Conservation (phyloP, 2,797 vertebrate species). For the Rhynchonycteris naso region DNA sequence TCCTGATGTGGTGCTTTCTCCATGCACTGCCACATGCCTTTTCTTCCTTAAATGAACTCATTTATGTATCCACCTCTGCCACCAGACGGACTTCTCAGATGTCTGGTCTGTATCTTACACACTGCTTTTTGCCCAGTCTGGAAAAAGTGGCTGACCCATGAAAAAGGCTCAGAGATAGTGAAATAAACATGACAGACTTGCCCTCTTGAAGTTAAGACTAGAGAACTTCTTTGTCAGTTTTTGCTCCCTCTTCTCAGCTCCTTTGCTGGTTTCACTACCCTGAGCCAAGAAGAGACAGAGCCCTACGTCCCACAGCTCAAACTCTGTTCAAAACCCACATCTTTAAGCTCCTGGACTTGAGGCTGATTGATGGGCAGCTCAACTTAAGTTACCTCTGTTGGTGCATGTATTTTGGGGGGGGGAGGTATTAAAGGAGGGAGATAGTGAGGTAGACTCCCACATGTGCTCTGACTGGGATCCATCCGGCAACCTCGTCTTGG, state of each 20-base stretch:
- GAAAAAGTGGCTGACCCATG: accelerated
- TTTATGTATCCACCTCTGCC: not conserved
- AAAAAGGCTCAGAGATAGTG: not conserved
- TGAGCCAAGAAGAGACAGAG: not conserved
- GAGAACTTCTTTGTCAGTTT: not conserved
- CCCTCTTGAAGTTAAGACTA: accelerated
- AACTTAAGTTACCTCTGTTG: not conserved
- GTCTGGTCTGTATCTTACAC: too few species aligned
- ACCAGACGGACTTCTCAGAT: not conserved
- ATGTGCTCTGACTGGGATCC: too few species aligned
- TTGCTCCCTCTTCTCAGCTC: not conserved
- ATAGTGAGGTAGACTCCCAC: too few species aligned
- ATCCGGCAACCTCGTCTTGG: too few species aligned
- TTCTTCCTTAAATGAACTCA: not conserved
- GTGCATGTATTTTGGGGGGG: not conserved
- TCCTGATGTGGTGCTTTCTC: not conserved
- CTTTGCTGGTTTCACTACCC: not conserved
- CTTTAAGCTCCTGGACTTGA: accelerated
- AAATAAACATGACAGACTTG: not conserved
- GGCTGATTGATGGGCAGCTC: too few species aligned
- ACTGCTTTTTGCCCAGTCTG: not conserved
- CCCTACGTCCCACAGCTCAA: not conserved
- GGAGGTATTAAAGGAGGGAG: too few species aligned
- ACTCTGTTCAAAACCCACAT: not conserved
- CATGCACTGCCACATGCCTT: not conserved